A percentile compares a stretch with the other conserved stretches of the same genome.
These are phyloP conservation scores for Hypena proboscidalis DNA, from an alignment of 2,888 invertebrate species.

Conservation along the genomic window DNA sequence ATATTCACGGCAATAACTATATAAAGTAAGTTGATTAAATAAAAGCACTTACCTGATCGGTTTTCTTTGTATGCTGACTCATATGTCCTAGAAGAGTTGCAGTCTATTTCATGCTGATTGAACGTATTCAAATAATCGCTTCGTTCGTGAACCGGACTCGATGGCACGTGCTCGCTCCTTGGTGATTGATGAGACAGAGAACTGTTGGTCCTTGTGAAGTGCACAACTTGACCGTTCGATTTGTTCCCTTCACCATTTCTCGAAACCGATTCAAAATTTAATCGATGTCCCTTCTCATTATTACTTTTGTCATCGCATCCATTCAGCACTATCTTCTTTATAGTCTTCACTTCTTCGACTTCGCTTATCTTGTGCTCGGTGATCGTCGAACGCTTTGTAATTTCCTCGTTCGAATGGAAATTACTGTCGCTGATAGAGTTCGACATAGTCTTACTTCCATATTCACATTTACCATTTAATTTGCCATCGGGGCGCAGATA, in stretches of 20 bases:
- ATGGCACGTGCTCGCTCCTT: slow-evolving; percentile 44
- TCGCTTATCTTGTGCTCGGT: slow-evolving; percentile 76
- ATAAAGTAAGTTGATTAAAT: slow-evolving; percentile 1
- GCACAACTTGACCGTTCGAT: slow-evolving; percentile 21
- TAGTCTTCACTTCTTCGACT: slow-evolving; percentile 79
- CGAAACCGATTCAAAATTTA: slow-evolving; percentile 23
- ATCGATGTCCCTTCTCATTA: slow-evolving; percentile 25
- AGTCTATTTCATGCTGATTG: slow-evolving; percentile 47
- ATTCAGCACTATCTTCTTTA: slow-evolving; percentile 75
- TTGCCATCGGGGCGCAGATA: slow-evolving; percentile 60
- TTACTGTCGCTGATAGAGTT: slow-evolving; percentile 71
- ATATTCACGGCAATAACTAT: not conserved
- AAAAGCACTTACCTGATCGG: slow-evolving; percentile 44
- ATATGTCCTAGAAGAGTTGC: slow-evolving; percentile 38
- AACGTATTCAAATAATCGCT: slow-evolving; percentile 50
- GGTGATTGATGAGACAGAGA: slow-evolving; percentile 41
- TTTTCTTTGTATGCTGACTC: slow-evolving; percentile 43
- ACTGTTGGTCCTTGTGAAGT: slow-evolving; percentile 28
- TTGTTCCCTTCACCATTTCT: slow-evolving; percentile 19
- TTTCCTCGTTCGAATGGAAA: slow-evolving; percentile 68
- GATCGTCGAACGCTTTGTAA: slow-evolving; percentile 68
- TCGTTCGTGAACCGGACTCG: slow-evolving; percentile 46
- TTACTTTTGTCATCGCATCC: slow-evolving; percentile 57
- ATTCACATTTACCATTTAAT: slow-evolving; percentile 56
- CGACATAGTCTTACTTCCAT: slow-evolving; percentile 56